phyloP scores from a whole-genome alignment of 2,113 vertebrate species.

The Ceratotherium simum region DNA sequence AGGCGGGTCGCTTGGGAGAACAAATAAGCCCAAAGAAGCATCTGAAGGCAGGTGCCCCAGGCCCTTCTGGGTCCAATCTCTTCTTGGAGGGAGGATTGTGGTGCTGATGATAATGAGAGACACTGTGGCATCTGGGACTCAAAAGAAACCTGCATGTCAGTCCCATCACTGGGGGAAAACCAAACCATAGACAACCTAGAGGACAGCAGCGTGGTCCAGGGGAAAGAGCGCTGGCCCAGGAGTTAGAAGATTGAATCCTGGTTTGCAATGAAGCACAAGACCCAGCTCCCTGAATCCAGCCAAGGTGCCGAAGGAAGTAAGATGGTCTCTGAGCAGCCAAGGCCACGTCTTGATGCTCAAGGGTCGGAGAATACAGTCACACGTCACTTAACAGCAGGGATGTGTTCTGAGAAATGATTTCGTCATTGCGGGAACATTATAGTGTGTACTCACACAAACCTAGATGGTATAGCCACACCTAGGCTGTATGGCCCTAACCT shows the following conservation, averaged over 20 bases:
- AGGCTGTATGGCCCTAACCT: no score
- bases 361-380: no score
- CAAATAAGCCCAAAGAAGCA: neutral
- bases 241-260: neutral
- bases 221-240: neutral
- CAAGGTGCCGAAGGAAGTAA: neutral
- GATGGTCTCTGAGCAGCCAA: neutral
- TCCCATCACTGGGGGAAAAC: neutral
- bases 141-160: neutral
- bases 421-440: no score
- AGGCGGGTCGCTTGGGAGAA: neutral
- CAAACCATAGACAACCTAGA: neutral
- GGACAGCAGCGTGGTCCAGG: neutral
- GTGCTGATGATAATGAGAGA: neutral
- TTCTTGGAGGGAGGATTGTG: neutral
- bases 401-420: no score
- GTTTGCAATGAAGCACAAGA: neutral
- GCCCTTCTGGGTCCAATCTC: neutral
- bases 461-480: no score
- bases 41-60: neutral
- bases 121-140: neutral
- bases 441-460: no score
- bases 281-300: neutral
- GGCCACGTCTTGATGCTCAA: accelerated
- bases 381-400: no score